A percentile compares a stretch with the other conserved stretches of the same genome.
These are phyloP conservation scores for Apamea anceps DNA, from an alignment of 2,888 invertebrate genomes.

Conservation along the genomic window DNA sequence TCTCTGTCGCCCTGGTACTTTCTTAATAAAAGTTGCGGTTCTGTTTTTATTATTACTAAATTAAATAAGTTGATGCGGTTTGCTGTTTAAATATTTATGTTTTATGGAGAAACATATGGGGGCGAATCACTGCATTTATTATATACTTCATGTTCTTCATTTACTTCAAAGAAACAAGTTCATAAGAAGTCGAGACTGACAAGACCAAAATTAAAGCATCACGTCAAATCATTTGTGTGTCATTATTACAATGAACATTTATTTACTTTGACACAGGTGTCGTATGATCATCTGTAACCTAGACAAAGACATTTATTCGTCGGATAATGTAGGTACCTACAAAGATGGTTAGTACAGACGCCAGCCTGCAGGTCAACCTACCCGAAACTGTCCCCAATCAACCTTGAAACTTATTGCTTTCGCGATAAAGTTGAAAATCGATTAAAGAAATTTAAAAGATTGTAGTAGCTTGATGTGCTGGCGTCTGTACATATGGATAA, in stretches of 20 bases:
- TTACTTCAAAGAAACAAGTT: background rate
- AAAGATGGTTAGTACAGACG: too few relatives aligned
- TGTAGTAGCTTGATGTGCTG: too few relatives aligned
- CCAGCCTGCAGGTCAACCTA: too few relatives aligned
- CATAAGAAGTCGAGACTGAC: too few relatives aligned
- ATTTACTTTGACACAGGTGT: background rate
- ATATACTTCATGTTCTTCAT: background rate
- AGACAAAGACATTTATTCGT: too few relatives aligned
- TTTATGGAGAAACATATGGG: background rate
- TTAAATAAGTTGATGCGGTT: constrained; percentile 62
- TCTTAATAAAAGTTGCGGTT: constrained; percentile 87
- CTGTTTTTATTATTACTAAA: constrained; percentile 69
- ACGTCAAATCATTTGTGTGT: background rate
- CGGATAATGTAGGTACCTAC: too few relatives aligned
- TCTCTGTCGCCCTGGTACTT: constrained; percentile 87
- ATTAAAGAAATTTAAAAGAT: too few relatives aligned
- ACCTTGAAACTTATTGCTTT: too few relatives aligned
- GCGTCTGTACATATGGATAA: too few relatives aligned
- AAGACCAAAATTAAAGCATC: background rate
- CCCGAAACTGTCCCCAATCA: too few relatives aligned
- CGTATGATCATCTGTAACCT: background rate
- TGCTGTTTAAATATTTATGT: constrained; percentile 14
- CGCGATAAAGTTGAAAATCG: too few relatives aligned
- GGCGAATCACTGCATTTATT: background rate
- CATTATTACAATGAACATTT: too few relatives aligned